Percentiles rank a stretch among this genome's conserved stretches.
Conservation (phyloP, 2,888 invertebrate species). For the Malachius bipustulatus region DNA sequence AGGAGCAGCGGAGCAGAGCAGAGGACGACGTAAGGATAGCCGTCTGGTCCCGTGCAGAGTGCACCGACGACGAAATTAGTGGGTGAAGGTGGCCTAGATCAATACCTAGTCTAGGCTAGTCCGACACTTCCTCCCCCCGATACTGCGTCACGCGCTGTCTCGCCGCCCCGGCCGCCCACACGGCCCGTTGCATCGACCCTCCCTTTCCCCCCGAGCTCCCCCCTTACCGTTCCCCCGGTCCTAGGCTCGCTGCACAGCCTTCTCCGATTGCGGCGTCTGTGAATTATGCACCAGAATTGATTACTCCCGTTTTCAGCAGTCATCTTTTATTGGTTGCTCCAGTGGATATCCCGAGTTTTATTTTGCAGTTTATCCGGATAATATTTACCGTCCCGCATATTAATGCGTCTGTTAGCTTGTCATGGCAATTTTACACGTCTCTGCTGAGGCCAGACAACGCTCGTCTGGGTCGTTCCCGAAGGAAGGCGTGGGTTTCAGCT, state of each 20-base stretch:
- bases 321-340: too few relatives aligned
- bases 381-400: too few relatives aligned
- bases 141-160: conserved; percentile 25
- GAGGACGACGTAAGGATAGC: conserved; percentile 9
- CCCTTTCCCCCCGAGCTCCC: conserved; percentile 5
- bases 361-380: too few relatives aligned
- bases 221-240: too few relatives aligned
- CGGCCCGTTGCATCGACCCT: not conserved
- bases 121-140: conserved; percentile 26
- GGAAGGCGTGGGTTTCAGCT: too few relatives aligned
- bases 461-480: too few relatives aligned
- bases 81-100: conserved; percentile 38
- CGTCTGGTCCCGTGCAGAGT: conserved; percentile 14
- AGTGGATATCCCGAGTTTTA: too few relatives aligned
- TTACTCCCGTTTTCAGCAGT: not conserved
- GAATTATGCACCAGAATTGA: conserved; percentile 20
- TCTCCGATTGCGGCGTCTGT: conserved; percentile 17
- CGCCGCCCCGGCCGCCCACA: conserved; percentile 19
- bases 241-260: conserved; percentile 17
- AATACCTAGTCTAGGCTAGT: conserved; percentile 37
- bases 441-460: too few relatives aligned
- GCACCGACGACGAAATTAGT: conserved; percentile 35
- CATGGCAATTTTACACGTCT: too few relatives aligned
- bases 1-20: conserved; percentile 6
- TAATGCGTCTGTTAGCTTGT: too few relatives aligned